A percentile compares a stretch with the other conserved stretches of the same genome.
These are phyloP conservation scores for Nipponacmea schrenckii DNA, from an alignment of 2,888 invertebrate genomes.

Conservation along the genomic window DNA sequence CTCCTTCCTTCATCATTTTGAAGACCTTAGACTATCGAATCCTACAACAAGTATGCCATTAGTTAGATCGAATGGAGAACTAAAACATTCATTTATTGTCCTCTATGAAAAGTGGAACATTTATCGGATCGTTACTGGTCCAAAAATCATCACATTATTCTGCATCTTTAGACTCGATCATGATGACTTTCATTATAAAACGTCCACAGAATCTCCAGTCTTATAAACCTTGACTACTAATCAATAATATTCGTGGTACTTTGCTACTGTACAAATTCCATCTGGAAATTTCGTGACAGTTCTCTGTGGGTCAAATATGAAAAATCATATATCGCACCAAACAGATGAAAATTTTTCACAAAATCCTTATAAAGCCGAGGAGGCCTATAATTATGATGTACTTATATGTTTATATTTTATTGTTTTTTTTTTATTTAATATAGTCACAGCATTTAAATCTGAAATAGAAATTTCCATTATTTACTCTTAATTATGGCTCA, in stretches of 20 bases:
- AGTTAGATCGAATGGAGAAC: not conserved
- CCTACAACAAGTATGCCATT: not conserved
- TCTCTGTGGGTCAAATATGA: too few relatives aligned
- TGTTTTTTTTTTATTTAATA: too few relatives aligned
- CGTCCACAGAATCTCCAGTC: too few relatives aligned
- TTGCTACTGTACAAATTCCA: not conserved
- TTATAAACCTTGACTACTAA: not conserved
- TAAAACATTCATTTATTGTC: not conserved
- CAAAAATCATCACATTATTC: constrained; percentile 2
- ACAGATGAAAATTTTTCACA: too few relatives aligned
- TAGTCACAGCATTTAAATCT: too few relatives aligned
- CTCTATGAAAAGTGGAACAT: not conserved
- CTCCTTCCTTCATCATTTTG: constrained; percentile 5
- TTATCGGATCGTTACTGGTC: not conserved
- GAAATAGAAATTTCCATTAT: too few relatives aligned
- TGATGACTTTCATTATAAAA: not conserved
- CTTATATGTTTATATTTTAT: too few relatives aligned
- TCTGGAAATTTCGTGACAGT: too few relatives aligned
- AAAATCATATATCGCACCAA: too few relatives aligned
- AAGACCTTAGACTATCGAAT: not conserved
- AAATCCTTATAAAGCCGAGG: too few relatives aligned
- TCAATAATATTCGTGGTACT: not conserved
- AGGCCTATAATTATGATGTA: too few relatives aligned
- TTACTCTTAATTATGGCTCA: too few relatives aligned
- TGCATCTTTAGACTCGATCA: not conserved